Evolutionary conservation across 2,113 vertebrate species (phyloP).

Genomic region (Corythornis vintsioides): DNA sequence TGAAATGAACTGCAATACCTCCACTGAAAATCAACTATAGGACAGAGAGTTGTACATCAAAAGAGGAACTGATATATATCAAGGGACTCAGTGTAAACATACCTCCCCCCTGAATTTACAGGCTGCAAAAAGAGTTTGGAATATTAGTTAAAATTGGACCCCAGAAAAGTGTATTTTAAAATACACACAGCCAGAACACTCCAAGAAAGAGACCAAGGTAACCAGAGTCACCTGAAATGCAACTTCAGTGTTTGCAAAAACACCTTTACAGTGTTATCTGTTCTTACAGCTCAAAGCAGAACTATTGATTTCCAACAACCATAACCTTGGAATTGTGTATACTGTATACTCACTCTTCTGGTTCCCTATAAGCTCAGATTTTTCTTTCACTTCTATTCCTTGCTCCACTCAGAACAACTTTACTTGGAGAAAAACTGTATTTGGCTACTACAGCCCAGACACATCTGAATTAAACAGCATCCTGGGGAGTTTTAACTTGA

Average conservation of each 20-base stretch:
- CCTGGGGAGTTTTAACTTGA: not conserved
- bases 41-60: not conserved
- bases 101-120: conserved; percentile 5
- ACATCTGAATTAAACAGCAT: not conserved
- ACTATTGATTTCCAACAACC: not conserved
- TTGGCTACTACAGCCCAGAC: not conserved
- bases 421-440: not conserved
- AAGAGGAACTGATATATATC: not conserved
- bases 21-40: not conserved
- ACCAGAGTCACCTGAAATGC: accelerated
- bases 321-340: not conserved
- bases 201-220: not conserved
- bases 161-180: not conserved
- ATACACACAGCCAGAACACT: not conserved
- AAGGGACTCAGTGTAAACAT: not conserved
- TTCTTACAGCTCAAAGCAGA: not conserved
- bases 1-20: conserved; percentile 9
- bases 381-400: not conserved
- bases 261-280: not conserved
- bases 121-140: not conserved
- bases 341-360: not conserved
- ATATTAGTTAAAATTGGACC: not conserved
- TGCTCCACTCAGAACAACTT: not conserved
- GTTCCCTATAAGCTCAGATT: not conserved
- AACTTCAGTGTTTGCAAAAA: not conserved